Evolutionary conservation across 2,113 vertebrate species (phyloP), one percentile per base, ranked within the genome.

Genomic region (Pao palembangensis): DNA sequence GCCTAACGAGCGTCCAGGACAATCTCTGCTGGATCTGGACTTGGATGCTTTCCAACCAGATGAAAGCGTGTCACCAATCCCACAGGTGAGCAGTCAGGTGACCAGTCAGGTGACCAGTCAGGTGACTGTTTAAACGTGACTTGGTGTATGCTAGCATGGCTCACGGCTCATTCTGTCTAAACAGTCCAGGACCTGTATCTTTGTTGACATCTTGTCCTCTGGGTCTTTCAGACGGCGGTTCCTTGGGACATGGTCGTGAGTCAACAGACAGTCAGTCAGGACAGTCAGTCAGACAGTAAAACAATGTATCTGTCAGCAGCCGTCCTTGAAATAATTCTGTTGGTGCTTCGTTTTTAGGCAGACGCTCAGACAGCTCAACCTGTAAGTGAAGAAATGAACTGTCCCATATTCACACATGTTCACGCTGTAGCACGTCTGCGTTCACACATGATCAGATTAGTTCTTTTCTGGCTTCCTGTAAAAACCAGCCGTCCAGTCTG

Each of bases 241-340:
- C 94, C 97, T 0, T 99, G 97, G 97, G 97, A 99, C 68, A 88
- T 99, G 96, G 97, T 91, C 94, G 96, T 98, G 89, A 94, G 94
- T 70, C 13, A 17, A 10, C 19, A 49, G 13, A 5, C 13, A 4
- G 43, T 44, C 16, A 17, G 43, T 6, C 25, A 94, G 94, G 13
- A 3, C 25, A 28, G 25, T 48, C 16, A 48, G 16, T 6, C 25
- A 48, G n/a, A 13, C 42, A n/a, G n/a, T n/a, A n/a, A 44, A 16
- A 11, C 42, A 6, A 3, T 3, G 42, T 44, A 16, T 11, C 8
- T 44, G 42, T 44, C 14, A 16, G 13, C 17, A 46, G 12, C 17
- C 12, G 14, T 46, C 14, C 44, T 44, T 44, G 11, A 14, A 46
- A 17, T 53, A 6, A 53, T 10, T 23, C 19, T 53, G 15, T 14